These are phyloP conservation scores for Pseudois nayaur DNA, from an alignment of 2,113 vertebrate genomes.

Conservation along the genomic window DNA sequence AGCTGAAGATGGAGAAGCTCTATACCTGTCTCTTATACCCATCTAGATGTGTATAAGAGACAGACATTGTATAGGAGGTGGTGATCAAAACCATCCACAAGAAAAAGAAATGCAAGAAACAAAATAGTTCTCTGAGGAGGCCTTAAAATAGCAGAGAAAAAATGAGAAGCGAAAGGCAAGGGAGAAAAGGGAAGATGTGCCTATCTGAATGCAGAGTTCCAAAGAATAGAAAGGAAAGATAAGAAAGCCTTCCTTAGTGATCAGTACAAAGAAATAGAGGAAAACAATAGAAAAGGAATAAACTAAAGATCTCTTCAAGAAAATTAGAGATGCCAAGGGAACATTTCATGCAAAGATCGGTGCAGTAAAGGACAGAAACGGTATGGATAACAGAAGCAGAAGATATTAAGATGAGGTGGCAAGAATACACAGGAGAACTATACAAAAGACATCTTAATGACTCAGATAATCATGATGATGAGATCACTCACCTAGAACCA, in stretches of 20 bases:
- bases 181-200: not conserved
- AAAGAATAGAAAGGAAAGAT: not conserved
- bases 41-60: no score
- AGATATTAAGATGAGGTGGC: not conserved
- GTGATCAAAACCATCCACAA: not conserved
- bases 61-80: not conserved
- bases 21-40: no score
- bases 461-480: not conserved
- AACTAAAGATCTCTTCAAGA: no score
- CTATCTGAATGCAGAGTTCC: not conserved
- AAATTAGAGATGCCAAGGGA: no score
- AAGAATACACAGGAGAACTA: not conserved
- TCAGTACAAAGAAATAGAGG: not conserved
- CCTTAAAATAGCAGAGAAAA: not conserved
- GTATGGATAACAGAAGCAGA: not conserved
- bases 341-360: no score
- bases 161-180: not conserved
- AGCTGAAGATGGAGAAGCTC: no score
- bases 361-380: fast-evolving
- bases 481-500: not conserved
- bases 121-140: not conserved
- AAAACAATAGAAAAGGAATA: not conserved
- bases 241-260: not conserved
- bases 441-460: not conserved
- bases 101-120: not conserved